Base-by-base conservation (phyloP, 2,797 vertebrate species). In the Melopsittacus undulatus region DNA sequence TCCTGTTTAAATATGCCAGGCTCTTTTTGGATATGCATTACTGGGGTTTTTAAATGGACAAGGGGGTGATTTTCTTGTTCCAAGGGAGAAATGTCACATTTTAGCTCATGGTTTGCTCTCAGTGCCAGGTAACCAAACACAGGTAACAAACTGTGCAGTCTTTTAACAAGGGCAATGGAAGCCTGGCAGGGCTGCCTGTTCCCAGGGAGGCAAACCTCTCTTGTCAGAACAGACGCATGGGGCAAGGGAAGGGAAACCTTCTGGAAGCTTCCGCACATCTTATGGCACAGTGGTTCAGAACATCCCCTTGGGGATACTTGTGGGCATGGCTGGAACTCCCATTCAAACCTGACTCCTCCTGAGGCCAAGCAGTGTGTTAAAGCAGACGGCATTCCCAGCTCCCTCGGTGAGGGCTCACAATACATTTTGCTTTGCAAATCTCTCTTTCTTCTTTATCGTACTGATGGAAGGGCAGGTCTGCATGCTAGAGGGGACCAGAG, bases 1-100 rank as follows among this genome's bases (percentile, higher is more conserved):
- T 62, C 66, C 85, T 95, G n/a, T 84, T 91, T 82, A 87, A 83
- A 77, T 70, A 88, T 67, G n/a, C 48, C 89, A 66, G 91, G 38
- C 49, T 89, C 59, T 11, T 74, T 77, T 77, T 27, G 7, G 9
- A 38, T 91, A 80, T 85, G 72, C 80, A 70, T 80, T 87, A 68
- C 72, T 66, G 82, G 64, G 87, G 51, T 83, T 91, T 89, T 72
- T 67, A 86, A 91, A 76, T 32, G 36, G 72, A 74, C 43, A 67
- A 67, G 79, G 27, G 26, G 1, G 1, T 4, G 5, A 24, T 85
- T 86, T 93, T 85, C 79, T 70, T 43, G 29, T 87, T 91, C 66
- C 82, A 90, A 87, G 76, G n/a, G 38, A 69, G 63, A 70, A 77
- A 77, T 42, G 68, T 63, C n/a, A 40, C 64, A 26, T 80, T 91